These are phyloP conservation scores for Girardia tigrina DNA, from an alignment of 2,888 invertebrate species.

Conservation along the genomic window DNA sequence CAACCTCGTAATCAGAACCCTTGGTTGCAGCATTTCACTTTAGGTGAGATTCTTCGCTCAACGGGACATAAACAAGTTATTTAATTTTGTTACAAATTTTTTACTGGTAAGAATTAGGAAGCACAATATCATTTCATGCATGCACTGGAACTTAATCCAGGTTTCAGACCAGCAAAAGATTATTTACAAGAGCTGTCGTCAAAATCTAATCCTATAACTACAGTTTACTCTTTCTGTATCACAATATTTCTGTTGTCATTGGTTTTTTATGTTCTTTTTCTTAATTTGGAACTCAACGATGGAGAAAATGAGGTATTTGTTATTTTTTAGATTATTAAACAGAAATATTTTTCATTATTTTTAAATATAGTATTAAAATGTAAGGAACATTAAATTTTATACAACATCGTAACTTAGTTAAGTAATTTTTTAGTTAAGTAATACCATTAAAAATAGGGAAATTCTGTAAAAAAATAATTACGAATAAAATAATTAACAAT, in stretches of 20 bases:
- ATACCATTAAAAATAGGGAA: too few species aligned
- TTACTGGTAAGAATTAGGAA: constrained; percentile 53
- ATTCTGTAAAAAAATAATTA: too few species aligned
- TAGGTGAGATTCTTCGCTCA: constrained; percentile 77
- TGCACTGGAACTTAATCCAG: constrained; percentile 68
- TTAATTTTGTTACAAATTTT: not conserved
- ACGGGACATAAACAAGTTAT: constrained; percentile 65
- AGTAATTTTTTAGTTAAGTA: too few species aligned
- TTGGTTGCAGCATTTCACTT: constrained; percentile 78
- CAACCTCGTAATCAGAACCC: constrained; percentile 71
- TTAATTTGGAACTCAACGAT: constrained; percentile 57
- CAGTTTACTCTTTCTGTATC: constrained; percentile 66
- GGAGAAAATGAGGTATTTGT: not conserved
- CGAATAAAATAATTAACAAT: too few species aligned
- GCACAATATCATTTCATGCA: constrained; percentile 69
- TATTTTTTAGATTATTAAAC: not conserved
- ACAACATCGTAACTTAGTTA: too few species aligned
- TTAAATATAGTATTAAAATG: too few species aligned
- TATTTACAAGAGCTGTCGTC: constrained; percentile 67
- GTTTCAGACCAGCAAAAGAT: constrained; percentile 66
- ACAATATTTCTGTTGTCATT: constrained; percentile 66
- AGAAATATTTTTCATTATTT: too few species aligned
- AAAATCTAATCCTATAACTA: not conserved
- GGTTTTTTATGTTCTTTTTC: constrained; percentile 67
- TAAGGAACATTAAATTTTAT: too few species aligned